Base-by-base conservation (phyloP, 2,797 vertebrate species). In the Brotogeris chrysoptera region DNA sequence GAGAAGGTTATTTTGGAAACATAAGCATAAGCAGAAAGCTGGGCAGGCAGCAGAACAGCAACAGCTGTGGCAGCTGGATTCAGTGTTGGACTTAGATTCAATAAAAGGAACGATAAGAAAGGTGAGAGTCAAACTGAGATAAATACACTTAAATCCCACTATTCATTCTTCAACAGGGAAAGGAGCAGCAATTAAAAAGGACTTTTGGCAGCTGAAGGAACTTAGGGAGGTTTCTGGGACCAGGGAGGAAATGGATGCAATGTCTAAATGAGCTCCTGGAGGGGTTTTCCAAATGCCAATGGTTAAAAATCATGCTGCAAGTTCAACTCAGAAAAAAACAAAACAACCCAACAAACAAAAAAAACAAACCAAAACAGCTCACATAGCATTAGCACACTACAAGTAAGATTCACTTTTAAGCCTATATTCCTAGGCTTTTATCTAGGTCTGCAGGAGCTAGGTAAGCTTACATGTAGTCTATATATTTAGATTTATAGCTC, bases 11-110 rank as follows among this genome's bases (percentile, higher is more conserved):
- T 96, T 97, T 86, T 90, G 53, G 87, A 95, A 97, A 95, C 89
- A 94, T 69, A 94, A 95, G 83, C 90, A 95, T 72, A 93, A 95
- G 87, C 94, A 95, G 94, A 94, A 93, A 97, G 91, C 84, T 95
- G 94, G 47, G 76, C 82, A 91, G 60, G 85, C 83, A 90, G 86
- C 80, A 95, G 88, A 97, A 91, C 79, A 95, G 64, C 86, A 97
- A 46, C 49, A 95, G 85, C 93, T 93, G 96, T 71, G 90, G 88
- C 90, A 79, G 94, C 94, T 92, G 93, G 60, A 83, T 95, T 85
- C 93, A 92, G 61, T 81, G 90, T 39, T 90, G 21, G 86, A 36
- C 80, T 96, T 94, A 93, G 86, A 96, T 86, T 96, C 89, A 93
- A 73, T 13, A 94, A 83, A 70, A 96, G 27, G 72, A 96, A 96